Conservation (phyloP, 2,888 invertebrate genomes). For the Spisula solida region DNA sequence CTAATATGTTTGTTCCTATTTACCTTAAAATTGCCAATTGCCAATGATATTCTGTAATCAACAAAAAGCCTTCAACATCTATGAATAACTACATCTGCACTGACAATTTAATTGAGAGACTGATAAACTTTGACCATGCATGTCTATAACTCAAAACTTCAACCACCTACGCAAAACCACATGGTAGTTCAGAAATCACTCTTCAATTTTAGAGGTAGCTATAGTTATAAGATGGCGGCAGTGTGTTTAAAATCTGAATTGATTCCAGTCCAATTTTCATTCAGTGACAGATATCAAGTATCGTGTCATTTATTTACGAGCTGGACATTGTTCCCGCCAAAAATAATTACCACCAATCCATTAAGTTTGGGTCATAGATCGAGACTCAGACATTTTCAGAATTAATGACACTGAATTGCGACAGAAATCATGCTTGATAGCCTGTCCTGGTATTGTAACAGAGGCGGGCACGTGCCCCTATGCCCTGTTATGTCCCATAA, state of each 20-base stretch:
- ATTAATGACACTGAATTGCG: neutral
- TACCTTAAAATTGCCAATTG: neutral
- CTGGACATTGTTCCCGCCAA: slow-evolving; percentile 16
- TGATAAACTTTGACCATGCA: neutral
- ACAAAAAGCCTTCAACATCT: neutral
- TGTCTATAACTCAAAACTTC: neutral
- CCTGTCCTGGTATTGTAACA: slow-evolving; percentile 5
- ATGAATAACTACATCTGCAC: neutral
- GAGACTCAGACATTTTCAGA: neutral
- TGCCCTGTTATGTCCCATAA: slow-evolving; percentile 25
- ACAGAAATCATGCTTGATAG: slow-evolving; percentile 29
- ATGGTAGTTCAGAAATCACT: neutral
- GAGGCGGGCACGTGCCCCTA: slow-evolving; percentile 6
- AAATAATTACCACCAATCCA: neutral
- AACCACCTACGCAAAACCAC: neutral
- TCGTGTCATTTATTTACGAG: neutral
- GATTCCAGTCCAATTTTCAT: neutral
- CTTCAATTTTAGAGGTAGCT: slow-evolving; percentile 6
- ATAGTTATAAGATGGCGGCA: neutral
- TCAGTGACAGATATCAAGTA: slow-evolving; percentile 3
- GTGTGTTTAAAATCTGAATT: neutral
- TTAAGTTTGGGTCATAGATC: slow-evolving; percentile 1
- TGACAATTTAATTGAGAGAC: neutral
- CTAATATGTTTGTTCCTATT: neutral
- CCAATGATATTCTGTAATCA: neutral